These are phyloP conservation scores for Borostomias antarcticus DNA, from an alignment of 2,797 vertebrate genomes.

Conservation along the genomic window DNA sequence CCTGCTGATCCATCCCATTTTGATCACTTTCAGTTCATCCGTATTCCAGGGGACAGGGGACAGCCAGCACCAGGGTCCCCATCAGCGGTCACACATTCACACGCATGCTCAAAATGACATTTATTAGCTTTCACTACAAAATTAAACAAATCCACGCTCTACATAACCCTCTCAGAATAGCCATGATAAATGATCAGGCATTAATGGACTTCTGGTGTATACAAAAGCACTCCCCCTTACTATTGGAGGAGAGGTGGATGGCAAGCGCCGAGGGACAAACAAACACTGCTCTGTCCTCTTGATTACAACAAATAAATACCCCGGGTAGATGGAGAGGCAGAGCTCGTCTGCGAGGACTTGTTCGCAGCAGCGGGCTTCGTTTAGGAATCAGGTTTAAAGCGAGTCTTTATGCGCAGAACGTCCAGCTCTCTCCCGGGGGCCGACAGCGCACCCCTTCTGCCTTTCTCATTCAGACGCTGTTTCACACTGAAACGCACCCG, in stretches of 20 bases:
- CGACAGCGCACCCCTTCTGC: constrained; percentile 42
- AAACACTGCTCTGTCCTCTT: constrained; percentile 66
- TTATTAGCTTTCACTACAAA: constrained; percentile 69
- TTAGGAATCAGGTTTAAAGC: constrained; percentile 59
- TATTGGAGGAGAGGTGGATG: constrained; percentile 42
- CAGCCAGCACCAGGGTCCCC: no score
- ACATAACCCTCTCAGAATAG: constrained; percentile 66
- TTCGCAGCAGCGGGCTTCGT: constrained; percentile 27
- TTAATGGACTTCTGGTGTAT: constrained; percentile 52
- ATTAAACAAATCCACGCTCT: constrained; percentile 66
- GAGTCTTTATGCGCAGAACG: constrained; percentile 20
- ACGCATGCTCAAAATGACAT: constrained; percentile 52
- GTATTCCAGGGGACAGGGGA: no score
- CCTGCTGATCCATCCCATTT: no score
- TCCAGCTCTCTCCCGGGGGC: constrained; percentile 43
- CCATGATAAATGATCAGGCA: constrained; percentile 65
- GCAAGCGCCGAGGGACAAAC: constrained; percentile 60
- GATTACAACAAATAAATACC: constrained; percentile 77
- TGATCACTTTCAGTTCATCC: no score
- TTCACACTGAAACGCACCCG: constrained; percentile 57
- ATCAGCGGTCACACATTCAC: constrained; percentile 37
- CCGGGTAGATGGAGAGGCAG: constrained; percentile 41
- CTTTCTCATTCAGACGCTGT: constrained; percentile 63
- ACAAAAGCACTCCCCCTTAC: constrained; percentile 38
- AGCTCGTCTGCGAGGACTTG: constrained; percentile 57